Percentiles rank a stretch among this genome's conserved stretches.
Conservation (phyloP, 35 echinoderm and acorn worm genomes). For the Patiria miniata region DNA sequence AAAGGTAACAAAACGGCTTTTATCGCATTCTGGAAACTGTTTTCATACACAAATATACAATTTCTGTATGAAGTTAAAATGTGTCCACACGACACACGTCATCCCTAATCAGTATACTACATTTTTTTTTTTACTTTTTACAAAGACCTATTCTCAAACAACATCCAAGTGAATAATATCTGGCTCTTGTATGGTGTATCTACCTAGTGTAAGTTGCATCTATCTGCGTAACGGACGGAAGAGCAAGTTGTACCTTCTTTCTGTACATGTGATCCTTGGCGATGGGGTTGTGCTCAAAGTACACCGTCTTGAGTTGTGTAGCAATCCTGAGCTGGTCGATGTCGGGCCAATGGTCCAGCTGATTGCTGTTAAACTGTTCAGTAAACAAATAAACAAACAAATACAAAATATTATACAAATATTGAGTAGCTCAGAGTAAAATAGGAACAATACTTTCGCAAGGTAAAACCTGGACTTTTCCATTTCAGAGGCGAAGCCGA, state of each 20-base stretch:
- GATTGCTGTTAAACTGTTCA: constrained; percentile 89
- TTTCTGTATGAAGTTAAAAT: too few relatives aligned
- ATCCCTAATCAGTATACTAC: too few relatives aligned
- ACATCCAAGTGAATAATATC: background rate
- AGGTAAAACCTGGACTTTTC: too few relatives aligned
- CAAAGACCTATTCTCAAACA: background rate
- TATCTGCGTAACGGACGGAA: constrained; percentile 84
- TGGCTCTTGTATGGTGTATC: background rate
- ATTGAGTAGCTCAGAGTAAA: too few relatives aligned
- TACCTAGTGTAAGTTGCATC: constrained; percentile 77
- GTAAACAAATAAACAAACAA: background rate
- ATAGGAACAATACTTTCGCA: too few relatives aligned
- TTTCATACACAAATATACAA: too few relatives aligned
- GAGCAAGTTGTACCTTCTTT: constrained; percentile 80
- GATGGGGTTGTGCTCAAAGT: constrained; percentile 94
- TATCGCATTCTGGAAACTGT: too few relatives aligned
- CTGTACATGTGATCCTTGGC: constrained; percentile 84
- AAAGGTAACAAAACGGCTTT: too few relatives aligned
- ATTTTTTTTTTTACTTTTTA: too few relatives aligned
- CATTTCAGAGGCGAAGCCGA: too few relatives aligned
- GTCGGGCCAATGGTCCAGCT: constrained; percentile 72
- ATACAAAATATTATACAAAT: too few relatives aligned
- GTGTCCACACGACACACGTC: too few relatives aligned
- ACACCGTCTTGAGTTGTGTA: constrained; percentile 76
- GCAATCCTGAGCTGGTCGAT: constrained; percentile 77